Evolutionary conservation across 2,113 vertebrate species (phyloP).

Genomic region (Camelus dromedarius): DNA sequence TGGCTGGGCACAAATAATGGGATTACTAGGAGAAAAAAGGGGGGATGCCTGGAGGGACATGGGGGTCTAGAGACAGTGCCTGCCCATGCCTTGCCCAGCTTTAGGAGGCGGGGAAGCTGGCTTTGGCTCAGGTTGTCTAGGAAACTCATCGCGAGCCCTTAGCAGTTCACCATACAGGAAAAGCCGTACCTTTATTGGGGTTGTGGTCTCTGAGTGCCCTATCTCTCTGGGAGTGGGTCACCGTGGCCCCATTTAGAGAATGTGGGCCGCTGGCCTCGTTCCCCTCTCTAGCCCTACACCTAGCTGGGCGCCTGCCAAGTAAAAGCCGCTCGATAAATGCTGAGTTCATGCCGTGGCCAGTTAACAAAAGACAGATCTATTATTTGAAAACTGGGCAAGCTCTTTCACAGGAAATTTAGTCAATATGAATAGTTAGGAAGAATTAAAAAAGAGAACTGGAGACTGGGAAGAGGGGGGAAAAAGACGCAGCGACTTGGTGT

Average conservation of each 20-base stretch:
- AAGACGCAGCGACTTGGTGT: neutral
- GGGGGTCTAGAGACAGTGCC: neutral
- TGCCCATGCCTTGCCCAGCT: neutral
- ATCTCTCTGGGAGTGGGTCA: neutral
- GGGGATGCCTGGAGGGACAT: neutral
- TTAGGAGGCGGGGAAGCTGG: constrained; percentile 18
- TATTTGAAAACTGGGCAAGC: constrained; percentile 9
- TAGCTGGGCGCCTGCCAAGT: neutral
- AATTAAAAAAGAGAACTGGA: neutral
- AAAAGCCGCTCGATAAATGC: neutral
- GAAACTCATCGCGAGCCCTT: neutral
- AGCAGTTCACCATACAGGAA: neutral
- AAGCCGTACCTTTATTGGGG: neutral
- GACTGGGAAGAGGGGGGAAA: neutral
- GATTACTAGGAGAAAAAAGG: neutral
- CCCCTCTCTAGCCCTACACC: neutral
- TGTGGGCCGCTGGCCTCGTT: neutral
- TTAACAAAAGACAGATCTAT: neutral
- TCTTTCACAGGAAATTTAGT: neutral
- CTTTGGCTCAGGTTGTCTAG: constrained; percentile 32
- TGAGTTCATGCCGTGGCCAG: neutral
- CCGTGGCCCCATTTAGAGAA: neutral
- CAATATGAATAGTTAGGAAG: neutral
- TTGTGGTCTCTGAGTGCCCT: neutral
- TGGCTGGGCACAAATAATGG: neutral